Conservation (phyloP, 2,797 vertebrate species). For the Enteromius paludinosus region DNA sequence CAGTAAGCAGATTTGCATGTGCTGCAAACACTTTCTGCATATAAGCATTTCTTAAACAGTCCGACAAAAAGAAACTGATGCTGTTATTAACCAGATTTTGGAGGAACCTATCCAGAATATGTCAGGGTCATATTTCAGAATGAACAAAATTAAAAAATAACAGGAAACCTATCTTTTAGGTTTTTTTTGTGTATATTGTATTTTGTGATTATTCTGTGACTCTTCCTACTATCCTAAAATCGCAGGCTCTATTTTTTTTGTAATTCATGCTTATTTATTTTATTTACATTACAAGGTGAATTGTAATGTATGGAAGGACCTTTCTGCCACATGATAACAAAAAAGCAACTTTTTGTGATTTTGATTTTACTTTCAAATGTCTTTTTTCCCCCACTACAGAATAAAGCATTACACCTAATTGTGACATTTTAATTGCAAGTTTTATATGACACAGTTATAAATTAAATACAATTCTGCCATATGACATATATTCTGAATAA, state of each 20-base stretch:
- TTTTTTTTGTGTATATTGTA: not conserved
- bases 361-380: not conserved
- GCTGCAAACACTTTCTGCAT: conserved; percentile 10
- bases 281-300: not conserved
- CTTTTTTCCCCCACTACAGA: not conserved
- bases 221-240: not conserved
- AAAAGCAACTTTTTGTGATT: not conserved
- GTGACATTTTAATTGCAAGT: not conserved
- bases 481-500: not conserved
- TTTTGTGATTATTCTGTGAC: not conserved
- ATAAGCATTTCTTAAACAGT: conserved; percentile 10
- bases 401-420: not conserved
- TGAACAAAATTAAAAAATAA: not conserved
- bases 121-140: not conserved
- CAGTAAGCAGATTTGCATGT: conserved; percentile 34
- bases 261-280: not conserved
- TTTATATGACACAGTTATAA: not conserved
- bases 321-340: not conserved
- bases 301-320: not conserved
- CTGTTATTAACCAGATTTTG: not conserved
- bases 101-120: not conserved
- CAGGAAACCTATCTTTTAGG: not conserved
- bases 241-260: too few species aligned
- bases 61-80: not conserved
- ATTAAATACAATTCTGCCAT: not conserved